Percentiles rank a stretch among this genome's conserved stretches.
Conservation (phyloP, 1,140 invertebrate genomes). For the Mylabris phalerata region DNA sequence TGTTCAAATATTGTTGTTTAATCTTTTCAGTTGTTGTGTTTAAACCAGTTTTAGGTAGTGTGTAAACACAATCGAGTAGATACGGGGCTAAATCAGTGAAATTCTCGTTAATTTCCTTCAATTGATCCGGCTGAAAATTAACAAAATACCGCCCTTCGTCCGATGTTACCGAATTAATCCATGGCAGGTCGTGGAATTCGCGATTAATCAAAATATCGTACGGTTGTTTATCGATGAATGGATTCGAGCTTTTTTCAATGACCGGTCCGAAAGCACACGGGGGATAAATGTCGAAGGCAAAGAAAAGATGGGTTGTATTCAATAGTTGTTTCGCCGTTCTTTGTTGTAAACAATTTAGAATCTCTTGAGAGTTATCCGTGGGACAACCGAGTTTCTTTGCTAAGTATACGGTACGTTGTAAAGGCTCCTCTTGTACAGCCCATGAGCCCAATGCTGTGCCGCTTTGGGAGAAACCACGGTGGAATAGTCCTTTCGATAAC, state of each 20-base stretch:
- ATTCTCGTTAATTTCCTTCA: not conserved
- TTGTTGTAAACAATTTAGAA: constrained; percentile 47
- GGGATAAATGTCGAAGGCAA: constrained; percentile 14
- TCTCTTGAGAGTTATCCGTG: constrained; percentile 44
- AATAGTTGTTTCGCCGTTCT: constrained; percentile 9
- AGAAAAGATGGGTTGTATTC: not conserved
- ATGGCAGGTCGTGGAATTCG: constrained; percentile 35
- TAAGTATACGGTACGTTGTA: constrained; percentile 59
- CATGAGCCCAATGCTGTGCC: constrained; percentile 65
- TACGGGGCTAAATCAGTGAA: constrained; percentile 1
- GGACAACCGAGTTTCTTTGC: constrained; percentile 63
- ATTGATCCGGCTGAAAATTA: not conserved
- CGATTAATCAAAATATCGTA: constrained; percentile 43
- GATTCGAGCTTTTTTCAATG: constrained; percentile 30
- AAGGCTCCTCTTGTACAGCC: constrained; percentile 46
- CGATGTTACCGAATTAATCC: constrained; percentile 27
- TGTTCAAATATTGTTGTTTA: not conserved
- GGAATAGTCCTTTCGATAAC: constrained; percentile 49
- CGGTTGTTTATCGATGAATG: constrained; percentile 49
- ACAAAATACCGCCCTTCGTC: constrained; percentile 28
- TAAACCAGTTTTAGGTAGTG: not conserved
- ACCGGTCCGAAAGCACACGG: constrained; percentile 4
- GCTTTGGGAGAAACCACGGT: constrained; percentile 67
- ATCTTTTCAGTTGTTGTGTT: constrained; percentile 4
- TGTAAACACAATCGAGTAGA: constrained; percentile 8